Evolutionary conservation across 2,888 invertebrate genomes (phyloP).

Genomic region (Callyntrura guangdongensis): DNA sequence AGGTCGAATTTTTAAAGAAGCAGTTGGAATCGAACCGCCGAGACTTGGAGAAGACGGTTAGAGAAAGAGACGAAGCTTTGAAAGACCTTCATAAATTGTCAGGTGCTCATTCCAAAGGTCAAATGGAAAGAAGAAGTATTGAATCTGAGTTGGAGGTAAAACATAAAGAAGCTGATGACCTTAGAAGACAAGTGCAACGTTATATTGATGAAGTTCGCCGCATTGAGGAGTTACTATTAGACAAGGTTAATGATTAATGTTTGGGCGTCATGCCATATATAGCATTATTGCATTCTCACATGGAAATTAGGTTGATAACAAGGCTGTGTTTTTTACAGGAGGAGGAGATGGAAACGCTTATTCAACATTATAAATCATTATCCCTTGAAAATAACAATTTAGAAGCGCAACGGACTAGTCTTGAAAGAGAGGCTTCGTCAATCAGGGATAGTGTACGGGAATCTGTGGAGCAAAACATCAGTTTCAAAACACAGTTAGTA

Average conservation of each 20-base stretch:
- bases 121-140: constrained; percentile 79
- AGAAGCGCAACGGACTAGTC: constrained; percentile 78
- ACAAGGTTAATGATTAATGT: constrained; percentile 76
- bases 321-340: constrained; percentile 79
- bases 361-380: constrained; percentile 82
- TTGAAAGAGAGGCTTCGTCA: constrained; percentile 80
- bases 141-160: constrained; percentile 80
- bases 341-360: constrained; percentile 82
- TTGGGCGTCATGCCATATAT: too few relatives aligned
- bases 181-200: constrained; percentile 82
- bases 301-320: too few relatives aligned
- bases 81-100: constrained; percentile 77
- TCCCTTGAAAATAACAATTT: constrained; percentile 79
- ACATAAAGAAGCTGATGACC: constrained; percentile 80
- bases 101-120: constrained; percentile 73
- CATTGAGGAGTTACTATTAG: constrained; percentile 82
- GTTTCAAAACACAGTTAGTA: constrained; percentile 78
- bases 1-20: constrained; percentile 74
- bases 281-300: too few relatives aligned
- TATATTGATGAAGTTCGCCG: constrained; percentile 84
- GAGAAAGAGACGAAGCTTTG: constrained; percentile 81
- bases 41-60: constrained; percentile 79
- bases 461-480: constrained; percentile 79
- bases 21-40: constrained; percentile 78
- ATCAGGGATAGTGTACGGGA: constrained; percentile 79